These are phyloP conservation scores for Drosophila ironensis DNA, from an alignment of 1,140 invertebrate genomes.

Conservation along the genomic window DNA sequence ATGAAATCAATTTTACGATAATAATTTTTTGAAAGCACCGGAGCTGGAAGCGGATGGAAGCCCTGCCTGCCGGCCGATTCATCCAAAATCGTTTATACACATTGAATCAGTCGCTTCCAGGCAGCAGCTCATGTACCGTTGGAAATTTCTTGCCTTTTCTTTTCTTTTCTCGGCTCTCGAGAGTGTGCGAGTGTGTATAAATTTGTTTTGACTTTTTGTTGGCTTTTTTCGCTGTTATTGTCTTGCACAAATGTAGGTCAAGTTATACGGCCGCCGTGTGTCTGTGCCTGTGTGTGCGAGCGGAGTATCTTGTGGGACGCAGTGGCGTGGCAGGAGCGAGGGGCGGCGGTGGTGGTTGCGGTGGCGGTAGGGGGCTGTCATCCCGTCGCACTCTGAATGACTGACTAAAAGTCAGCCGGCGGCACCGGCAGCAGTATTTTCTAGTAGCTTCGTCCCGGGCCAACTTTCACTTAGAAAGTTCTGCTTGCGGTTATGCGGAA, in stretches of 20 bases:
- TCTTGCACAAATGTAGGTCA: slow-evolving; percentile 77
- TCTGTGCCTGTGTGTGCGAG: slow-evolving; percentile 35
- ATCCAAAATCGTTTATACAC: slow-evolving; percentile 37
- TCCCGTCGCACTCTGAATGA: slow-evolving; percentile 33
- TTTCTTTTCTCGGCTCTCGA: slow-evolving; percentile 62
- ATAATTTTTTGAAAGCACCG: slow-evolving; percentile 65
- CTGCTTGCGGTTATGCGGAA: slow-evolving; percentile 64
- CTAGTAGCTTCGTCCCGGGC: slow-evolving; percentile 63
- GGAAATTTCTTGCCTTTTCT: slow-evolving; percentile 80
- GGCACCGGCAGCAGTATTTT: slow-evolving; percentile 57
- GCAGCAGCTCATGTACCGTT: slow-evolving; percentile 61
- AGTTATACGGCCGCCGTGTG: slow-evolving; percentile 56
- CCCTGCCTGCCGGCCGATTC: slow-evolving; percentile 52
- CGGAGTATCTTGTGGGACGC: slow-evolving; percentile 52
- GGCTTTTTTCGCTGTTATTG: slow-evolving; percentile 71
- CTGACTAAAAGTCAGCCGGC: slow-evolving; percentile 40
- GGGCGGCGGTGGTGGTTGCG: background rate
- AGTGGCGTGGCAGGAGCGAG: slow-evolving; percentile 29
- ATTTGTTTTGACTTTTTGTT: slow-evolving; percentile 50
- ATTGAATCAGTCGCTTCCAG: slow-evolving; percentile 56
- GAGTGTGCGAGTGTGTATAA: slow-evolving; percentile 23
- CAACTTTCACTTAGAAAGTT: slow-evolving; percentile 79
- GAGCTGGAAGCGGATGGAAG: slow-evolving; percentile 60
- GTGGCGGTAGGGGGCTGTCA: slow-evolving; percentile 12
- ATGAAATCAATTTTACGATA: slow-evolving; percentile 81